Evolutionary conservation across 2,797 vertebrate species (phyloP).

Genomic region (Chanos chanos): DNA sequence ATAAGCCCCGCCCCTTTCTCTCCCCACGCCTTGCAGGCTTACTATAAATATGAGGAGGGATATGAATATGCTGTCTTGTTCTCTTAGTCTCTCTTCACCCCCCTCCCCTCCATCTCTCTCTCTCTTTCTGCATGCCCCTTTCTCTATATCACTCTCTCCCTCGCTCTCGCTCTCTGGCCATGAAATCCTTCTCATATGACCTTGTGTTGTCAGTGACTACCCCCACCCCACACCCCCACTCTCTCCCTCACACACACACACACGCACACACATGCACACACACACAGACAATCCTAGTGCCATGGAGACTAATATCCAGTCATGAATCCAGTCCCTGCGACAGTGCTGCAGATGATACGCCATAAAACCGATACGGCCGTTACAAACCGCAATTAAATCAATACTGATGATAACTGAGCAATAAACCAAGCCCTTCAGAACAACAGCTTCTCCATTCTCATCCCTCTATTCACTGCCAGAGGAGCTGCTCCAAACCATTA

Average conservation of each 20-base stretch:
- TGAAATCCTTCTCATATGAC: constrained; percentile 64
- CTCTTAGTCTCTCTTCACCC: constrained; percentile 72
- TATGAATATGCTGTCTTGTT: constrained; percentile 78
- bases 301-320: constrained; percentile 38
- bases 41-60: constrained; percentile 80
- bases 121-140: no score
- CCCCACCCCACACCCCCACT: background rate
- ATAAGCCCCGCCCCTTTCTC: constrained; percentile 63
- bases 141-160: constrained; percentile 13
- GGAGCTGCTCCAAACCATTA: constrained; percentile 5
- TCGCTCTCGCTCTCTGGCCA: constrained; percentile 1
- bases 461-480: background rate
- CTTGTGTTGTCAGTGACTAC: constrained; percentile 62
- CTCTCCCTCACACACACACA: constrained; percentile 5
- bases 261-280: constrained; percentile 21
- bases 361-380: constrained; percentile 28
- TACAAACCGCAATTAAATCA: constrained; percentile 21
- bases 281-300: constrained; percentile 3
- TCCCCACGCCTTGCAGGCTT: constrained; percentile 66
- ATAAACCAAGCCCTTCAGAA: constrained; percentile 15
- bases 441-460: constrained; percentile 6
- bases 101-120: constrained; percentile 38
- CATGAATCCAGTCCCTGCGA: constrained; percentile 20
- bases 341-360: constrained; percentile 28
- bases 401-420: constrained; percentile 6